These are phyloP conservation scores for Nesoenas mayeri DNA, from an alignment of 2,113 vertebrate genomes.

Conservation along the genomic window DNA sequence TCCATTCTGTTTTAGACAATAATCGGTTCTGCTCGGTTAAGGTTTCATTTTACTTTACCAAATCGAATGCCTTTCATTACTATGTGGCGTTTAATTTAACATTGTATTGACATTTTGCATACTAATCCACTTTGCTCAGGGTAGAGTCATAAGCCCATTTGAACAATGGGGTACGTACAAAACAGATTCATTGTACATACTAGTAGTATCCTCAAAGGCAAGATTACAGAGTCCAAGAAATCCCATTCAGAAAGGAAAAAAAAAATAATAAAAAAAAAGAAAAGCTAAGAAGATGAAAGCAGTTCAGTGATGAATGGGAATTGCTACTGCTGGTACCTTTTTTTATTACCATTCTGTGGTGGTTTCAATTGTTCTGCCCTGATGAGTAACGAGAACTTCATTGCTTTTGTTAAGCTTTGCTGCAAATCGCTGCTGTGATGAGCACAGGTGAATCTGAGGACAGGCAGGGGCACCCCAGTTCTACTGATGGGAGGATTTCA, in stretches of 20 bases:
- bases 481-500: neutral
- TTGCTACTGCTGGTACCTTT: neutral
- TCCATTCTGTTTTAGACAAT: conserved; percentile 46
- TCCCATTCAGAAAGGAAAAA: neutral
- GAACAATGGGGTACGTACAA: rapidly evolving
- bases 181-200: neutral
- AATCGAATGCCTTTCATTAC: conserved; percentile 60
- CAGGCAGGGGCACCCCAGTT: neutral
- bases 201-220: neutral
- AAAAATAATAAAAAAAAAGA: neutral
- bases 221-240: neutral
- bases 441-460: neutral
- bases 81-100: conserved; percentile 33
- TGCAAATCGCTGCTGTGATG: neutral
- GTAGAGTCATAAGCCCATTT: neutral
- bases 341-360: neutral
- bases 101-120: conserved; percentile 17
- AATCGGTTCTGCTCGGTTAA: conserved; percentile 59
- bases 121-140: neutral
- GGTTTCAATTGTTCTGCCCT: neutral
- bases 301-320: conserved; percentile 19
- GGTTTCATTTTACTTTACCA: conserved; percentile 54
- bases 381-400: neutral
- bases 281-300: neutral
- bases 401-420: neutral